Evolutionary conservation across 1,140 invertebrate species (phyloP), one percentile per base, ranked within the genome.

Genomic region (Anastrepha obliqua): DNA sequence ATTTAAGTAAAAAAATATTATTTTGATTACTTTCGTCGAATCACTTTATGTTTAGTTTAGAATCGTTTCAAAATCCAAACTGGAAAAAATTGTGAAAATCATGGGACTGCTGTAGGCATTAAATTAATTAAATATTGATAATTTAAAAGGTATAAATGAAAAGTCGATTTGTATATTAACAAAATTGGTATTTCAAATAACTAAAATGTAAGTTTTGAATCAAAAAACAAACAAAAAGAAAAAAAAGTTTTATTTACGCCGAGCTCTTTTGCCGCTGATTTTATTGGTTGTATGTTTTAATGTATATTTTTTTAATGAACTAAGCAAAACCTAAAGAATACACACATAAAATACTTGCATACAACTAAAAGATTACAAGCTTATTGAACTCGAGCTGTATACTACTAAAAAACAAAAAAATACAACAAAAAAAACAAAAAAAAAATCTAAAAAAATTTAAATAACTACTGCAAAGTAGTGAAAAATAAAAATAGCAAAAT

Each of bases 101-200:
- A 74, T 74, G 67, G 67, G 67, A 74, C 67, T 74, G 67, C 42
- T 74, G 13, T 74, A 74, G 67, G 67, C 67, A 74, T 74, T 74
- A 74, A 74, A 74, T 74, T 5, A 13, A 47, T 74, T 74, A 74
- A 74, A 74, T 47, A 74, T 44, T 47, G 44, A 74, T 47, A 47
- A 74, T 74, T 74, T 74, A 17, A 7, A 74, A 70, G 17, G 67
- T 15, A 74, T 13, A 74, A 55, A 74, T 74, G 67, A 4, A 74
- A 67, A 67, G 9, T 42, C 7, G 20, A 67, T 11, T 67, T 67
- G 39, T 42, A n/a, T n/a, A n/a, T n/a, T n/a, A 74, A 7, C 17
- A 6, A 74, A 74, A 47, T 47, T 44, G 42, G 44, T 74, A 74
- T 47, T 47, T 8, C 2, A 74, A 42, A 44, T 74, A 74, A 17